phyloP scores from a whole-genome alignment of 2,888 invertebrate species.

The Cancer borealis region DNA sequence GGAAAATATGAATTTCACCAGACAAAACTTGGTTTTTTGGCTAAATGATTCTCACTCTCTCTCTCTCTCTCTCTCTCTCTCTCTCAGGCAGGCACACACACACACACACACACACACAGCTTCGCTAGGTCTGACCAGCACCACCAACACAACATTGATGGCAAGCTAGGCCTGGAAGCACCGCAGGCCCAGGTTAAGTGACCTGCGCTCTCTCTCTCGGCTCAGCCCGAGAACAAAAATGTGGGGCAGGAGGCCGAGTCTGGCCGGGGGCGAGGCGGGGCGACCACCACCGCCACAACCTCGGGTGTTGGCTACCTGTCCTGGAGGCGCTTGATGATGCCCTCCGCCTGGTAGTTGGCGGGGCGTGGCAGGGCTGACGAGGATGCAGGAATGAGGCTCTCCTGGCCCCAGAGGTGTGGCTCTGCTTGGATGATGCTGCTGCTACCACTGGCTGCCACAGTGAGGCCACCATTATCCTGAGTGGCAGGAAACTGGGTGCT shows the following conservation, averaged over 20 bases:
- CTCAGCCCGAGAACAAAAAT: slow-evolving; percentile 35
- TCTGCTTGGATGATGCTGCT: slow-evolving; percentile 44
- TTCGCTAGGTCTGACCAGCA: neutral
- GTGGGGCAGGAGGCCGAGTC: slow-evolving; percentile 41
- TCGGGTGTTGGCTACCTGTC: slow-evolving; percentile 78
- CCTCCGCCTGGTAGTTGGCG: slow-evolving; percentile 78
- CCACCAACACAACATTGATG: neutral
- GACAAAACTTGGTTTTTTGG: neutral
- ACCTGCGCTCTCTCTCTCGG: slow-evolving; percentile 9
- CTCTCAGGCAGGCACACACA: neutral
- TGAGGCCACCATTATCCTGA: slow-evolving; percentile 39
- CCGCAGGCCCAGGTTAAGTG: neutral
- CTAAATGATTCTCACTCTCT: neutral
- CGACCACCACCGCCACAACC: slow-evolving; percentile 35
- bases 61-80: neutral
- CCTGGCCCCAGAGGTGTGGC: slow-evolving; percentile 61
- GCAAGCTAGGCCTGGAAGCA: slow-evolving; percentile 6
- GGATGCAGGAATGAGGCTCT: slow-evolving; percentile 66
- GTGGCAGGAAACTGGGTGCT: slow-evolving; percentile 39
- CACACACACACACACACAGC: slow-evolving; percentile 5
- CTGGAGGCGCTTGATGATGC: slow-evolving; percentile 78
- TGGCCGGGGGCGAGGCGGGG: slow-evolving; percentile 30
- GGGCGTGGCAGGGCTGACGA: slow-evolving; percentile 74
- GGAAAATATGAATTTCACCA: neutral
- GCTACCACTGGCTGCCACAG: neutral